Base-by-base conservation (phyloP, 2,113 vertebrate species). In the Pedetes capensis region DNA sequence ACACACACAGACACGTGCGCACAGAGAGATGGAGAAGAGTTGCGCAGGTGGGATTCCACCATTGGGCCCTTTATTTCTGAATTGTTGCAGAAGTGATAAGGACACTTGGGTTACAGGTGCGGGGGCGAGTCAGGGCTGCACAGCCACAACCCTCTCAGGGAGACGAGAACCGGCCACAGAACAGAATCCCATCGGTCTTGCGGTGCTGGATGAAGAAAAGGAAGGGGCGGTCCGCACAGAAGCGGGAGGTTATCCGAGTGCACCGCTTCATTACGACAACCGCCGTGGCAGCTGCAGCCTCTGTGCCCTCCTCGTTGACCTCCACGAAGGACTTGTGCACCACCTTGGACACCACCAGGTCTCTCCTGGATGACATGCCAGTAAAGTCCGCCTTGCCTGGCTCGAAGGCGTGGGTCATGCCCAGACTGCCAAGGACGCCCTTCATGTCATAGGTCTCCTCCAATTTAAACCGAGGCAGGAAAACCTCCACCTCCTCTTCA, bases 261-360 rank as follows among this genome's bases (percentile, higher is more conserved):
- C 98, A 99, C 4, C 98, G 97, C 42, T 98, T 0, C 88, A 91
- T 88, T 94, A 99, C 89, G 51, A 98, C 0, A 0, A 51, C 98
- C 0, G 95, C 99, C 0, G 99, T 99, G 44, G 99, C 99, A 0
- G 98, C 99, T 0, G 98, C 99, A 0, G 99, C 99, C 96, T 99
- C 99, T 0, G 99, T 99, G 85, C 99, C 99, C 96, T 99, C 99
- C 97, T 99, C 99, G 0, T 99, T 99, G 68, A 99, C 99, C 79
- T 99, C 99, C 87, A 99, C 98, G 22, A 99, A 99, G 44, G 99
- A 96, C 97, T 99, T 99, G 97, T 99, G 99, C 64, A 99, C 34
- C 1, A 99, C 99, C 59, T 99, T 96, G 23, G 99, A 99, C 39
- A 99, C 95, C 16, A 94, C 69, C 94, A 99, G 97, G 83, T 99